Conservation (phyloP, 2,888 invertebrate species). For the Apamea anceps region DNA sequence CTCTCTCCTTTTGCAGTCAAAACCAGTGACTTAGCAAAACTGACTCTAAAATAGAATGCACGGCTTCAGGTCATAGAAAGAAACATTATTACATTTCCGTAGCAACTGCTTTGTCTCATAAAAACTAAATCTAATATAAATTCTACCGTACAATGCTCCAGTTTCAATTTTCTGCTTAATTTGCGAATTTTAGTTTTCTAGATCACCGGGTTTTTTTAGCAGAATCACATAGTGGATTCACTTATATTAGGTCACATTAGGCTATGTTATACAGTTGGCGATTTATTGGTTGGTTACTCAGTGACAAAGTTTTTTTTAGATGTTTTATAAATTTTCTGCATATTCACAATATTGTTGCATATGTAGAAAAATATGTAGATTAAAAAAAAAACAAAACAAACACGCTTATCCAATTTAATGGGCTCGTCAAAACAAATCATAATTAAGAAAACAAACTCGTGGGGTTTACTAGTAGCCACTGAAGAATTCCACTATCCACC, state of each 20-base stretch:
- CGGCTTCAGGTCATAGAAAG: background rate
- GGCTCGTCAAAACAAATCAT: no score
- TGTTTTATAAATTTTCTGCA: no score
- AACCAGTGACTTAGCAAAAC: background rate
- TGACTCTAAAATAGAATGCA: background rate
- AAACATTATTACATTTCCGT: background rate
- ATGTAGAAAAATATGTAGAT: background rate
- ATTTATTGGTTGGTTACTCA: background rate
- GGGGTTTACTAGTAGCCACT: background rate
- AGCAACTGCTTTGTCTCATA: background rate
- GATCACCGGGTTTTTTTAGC: background rate
- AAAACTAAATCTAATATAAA: conserved; percentile 13
- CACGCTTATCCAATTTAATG: no score
- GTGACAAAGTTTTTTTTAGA: no score
- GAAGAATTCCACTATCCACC: background rate
- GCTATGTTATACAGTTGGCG: background rate
- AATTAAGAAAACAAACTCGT: no score
- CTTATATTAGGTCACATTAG: background rate
- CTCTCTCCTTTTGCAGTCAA: background rate
- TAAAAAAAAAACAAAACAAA: no score
- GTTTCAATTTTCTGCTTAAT: background rate
- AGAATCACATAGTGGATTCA: background rate
- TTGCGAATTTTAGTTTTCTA: conserved; percentile 1
- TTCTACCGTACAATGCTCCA: background rate
- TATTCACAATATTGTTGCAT: background rate